Percentiles rank a stretch among this genome's conserved stretches.
Evolutionary conservation across 1,140 invertebrate genomes (phyloP).

Genomic region (Papilio glaucus): DNA sequence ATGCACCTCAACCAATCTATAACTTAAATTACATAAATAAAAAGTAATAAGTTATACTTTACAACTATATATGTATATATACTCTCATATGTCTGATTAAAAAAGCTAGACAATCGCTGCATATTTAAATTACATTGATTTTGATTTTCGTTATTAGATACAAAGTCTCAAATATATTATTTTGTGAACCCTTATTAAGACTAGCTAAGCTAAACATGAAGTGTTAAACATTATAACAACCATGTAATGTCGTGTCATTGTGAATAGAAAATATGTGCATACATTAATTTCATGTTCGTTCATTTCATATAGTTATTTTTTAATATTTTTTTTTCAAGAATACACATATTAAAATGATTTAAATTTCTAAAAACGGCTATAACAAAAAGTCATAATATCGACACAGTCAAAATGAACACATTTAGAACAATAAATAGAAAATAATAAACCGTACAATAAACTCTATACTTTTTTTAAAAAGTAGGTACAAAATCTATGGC

Average conservation of each 20-base stretch:
- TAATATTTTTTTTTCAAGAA: background rate
- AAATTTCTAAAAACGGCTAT: background rate
- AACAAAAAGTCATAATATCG: slow-evolving; percentile 10
- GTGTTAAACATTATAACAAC: slow-evolving; percentile 41
- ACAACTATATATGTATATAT: background rate
- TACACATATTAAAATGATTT: background rate
- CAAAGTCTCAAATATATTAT: slow-evolving; percentile 26
- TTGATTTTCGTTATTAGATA: slow-evolving; percentile 14
- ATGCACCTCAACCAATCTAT: slow-evolving; percentile 25
- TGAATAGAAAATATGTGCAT: slow-evolving; percentile 27
- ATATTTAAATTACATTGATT: slow-evolving; percentile 4
- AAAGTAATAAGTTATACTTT: slow-evolving; percentile 1
- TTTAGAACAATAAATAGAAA: slow-evolving; percentile 35
- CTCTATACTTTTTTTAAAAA: slow-evolving; percentile 15
- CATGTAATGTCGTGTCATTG: slow-evolving; percentile 26
- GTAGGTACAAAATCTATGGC: slow-evolving; percentile 38
- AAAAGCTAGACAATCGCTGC: background rate
- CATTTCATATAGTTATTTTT: background rate
- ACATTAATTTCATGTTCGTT: slow-evolving; percentile 12
- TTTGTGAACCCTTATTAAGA: slow-evolving; percentile 37
- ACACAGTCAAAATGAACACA: slow-evolving; percentile 33
- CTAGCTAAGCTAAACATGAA: slow-evolving; percentile 31
- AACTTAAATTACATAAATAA: slow-evolving; percentile 27
- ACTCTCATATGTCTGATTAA: background rate
- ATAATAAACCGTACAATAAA: slow-evolving; percentile 22